Evolutionary conservation across 2,888 invertebrate species (phyloP).

Genomic region (Pilophorus perplexus): DNA sequence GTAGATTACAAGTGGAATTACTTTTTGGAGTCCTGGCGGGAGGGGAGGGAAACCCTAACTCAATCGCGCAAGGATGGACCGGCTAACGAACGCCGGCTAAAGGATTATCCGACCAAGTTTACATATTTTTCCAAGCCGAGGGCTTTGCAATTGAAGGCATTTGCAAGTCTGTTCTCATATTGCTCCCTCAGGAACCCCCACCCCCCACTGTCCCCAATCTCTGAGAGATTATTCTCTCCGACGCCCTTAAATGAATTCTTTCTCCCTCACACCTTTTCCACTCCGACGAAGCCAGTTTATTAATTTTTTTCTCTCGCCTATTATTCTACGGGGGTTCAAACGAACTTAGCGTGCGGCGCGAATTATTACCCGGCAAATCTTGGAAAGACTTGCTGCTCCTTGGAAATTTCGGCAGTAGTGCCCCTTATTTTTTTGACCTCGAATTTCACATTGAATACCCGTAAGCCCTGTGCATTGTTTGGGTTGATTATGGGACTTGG

Average conservation of each 20-base stretch:
- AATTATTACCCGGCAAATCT: no score
- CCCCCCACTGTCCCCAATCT: constrained; percentile 37
- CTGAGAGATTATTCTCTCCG: constrained; percentile 37
- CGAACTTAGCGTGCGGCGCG: no score
- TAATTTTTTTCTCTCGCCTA: no score
- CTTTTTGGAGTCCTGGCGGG: constrained; percentile 27
- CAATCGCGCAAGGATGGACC: constrained; percentile 34
- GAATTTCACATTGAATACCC: no score
- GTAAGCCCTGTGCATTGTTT: no score
- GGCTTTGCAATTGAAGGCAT: constrained; percentile 41
- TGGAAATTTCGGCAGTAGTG: no score
- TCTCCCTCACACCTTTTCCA: constrained; percentile 17
- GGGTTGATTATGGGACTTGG: no score
- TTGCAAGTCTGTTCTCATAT: constrained; percentile 41
- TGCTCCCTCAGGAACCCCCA: constrained; percentile 4
- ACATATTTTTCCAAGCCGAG: constrained; percentile 40
- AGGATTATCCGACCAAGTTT: constrained; percentile 39
- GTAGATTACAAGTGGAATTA: constrained; percentile 40
- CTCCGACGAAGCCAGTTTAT: neutral
- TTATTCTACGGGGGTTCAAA: no score
- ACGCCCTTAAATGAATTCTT: constrained; percentile 37
- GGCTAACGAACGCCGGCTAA: constrained; percentile 40
- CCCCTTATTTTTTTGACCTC: no score
- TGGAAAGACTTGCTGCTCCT: no score
- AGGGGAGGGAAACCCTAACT: constrained; percentile 33